Conservation (phyloP, 2,113 vertebrate genomes). For the Suncus etruscus region DNA sequence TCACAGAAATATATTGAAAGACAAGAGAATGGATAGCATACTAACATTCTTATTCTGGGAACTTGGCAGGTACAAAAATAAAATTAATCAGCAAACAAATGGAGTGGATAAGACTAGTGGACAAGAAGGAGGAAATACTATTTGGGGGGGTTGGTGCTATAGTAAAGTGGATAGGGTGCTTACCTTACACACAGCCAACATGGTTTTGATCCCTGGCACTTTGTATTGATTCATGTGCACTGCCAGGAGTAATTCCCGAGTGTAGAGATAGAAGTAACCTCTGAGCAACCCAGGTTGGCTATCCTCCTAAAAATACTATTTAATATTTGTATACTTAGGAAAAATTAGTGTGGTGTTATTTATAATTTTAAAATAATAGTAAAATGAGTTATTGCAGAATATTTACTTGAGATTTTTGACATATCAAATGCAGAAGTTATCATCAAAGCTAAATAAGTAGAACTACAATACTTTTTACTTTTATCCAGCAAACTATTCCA, state of each 20-base stretch:
- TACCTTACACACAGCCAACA: too few species aligned
- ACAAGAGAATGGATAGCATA: neutral
- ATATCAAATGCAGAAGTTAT: neutral
- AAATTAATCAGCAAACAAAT: conserved; percentile 13
- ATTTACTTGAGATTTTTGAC: conserved; percentile 8
- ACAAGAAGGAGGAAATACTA: conserved; percentile 20
- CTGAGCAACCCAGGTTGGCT: too few species aligned
- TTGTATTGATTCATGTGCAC: too few species aligned
- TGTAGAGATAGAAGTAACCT: too few species aligned
- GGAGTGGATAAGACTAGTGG: neutral
- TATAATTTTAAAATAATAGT: conserved; percentile 39
- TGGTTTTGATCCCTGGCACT: too few species aligned
- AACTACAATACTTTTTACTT: conserved; percentile 25
- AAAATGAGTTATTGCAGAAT: conserved; percentile 21
- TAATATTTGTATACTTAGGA: neutral
- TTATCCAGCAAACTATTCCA: conserved; percentile 32
- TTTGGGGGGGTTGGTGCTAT: neutral
- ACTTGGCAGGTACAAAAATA: conserved; percentile 11
- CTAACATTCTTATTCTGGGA: conserved; percentile 5
- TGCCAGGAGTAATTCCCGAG: too few species aligned
- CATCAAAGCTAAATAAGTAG: neutral
- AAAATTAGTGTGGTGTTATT: neutral
- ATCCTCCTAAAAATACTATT: too few species aligned
- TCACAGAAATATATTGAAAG: neutral
- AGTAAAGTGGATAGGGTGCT: too few species aligned